These are phyloP conservation scores for Serrognathus titanus DNA, from an alignment of 2,888 invertebrate species.

Conservation along the genomic window DNA sequence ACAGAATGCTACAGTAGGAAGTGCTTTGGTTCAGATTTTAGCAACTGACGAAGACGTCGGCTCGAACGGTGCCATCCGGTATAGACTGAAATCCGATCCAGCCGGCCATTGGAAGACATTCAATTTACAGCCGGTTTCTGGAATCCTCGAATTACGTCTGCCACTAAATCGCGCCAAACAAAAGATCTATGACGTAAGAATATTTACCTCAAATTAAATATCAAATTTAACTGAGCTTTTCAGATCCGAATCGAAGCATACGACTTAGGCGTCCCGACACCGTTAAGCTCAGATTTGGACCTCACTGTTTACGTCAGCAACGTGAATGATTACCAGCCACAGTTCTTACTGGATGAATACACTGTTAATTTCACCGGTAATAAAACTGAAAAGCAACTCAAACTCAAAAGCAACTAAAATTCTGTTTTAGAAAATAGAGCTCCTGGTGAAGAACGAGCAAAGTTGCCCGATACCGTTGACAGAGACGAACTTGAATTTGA, in stretches of 20 bases:
- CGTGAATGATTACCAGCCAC: slow-evolving; percentile 85
- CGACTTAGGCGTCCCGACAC: slow-evolving; percentile 83
- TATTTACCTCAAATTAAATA: not conserved
- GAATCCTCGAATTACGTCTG: slow-evolving; percentile 68
- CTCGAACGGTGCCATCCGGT: slow-evolving; percentile 84
- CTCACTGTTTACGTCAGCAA: slow-evolving; percentile 83
- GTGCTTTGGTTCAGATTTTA: slow-evolving; percentile 72
- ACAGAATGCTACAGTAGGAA: slow-evolving; percentile 83
- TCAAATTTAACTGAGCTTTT: slow-evolving; percentile 21
- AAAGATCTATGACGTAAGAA: slow-evolving; percentile 78
- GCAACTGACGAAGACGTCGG: slow-evolving; percentile 89
- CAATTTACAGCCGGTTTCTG: slow-evolving; percentile 73
- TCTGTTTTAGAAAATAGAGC: slow-evolving; percentile 54
- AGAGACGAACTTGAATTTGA: slow-evolving; percentile 82
- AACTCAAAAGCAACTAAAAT: not conserved
- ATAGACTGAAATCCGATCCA: slow-evolving; percentile 76
- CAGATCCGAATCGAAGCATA: slow-evolving; percentile 88
- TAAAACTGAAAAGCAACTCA: no score
- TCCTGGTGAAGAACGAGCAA: slow-evolving; percentile 63
- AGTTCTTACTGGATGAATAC: slow-evolving; percentile 72
- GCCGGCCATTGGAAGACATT: slow-evolving; percentile 81
- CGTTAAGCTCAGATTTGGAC: slow-evolving; percentile 83
- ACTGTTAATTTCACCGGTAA: slow-evolving; percentile 69
- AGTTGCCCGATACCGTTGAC: slow-evolving; percentile 79
- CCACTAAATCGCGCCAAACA: slow-evolving; percentile 79